Base-by-base conservation (phyloP, 2,888 invertebrate species). In the Enchytraeus crypticus region DNA sequence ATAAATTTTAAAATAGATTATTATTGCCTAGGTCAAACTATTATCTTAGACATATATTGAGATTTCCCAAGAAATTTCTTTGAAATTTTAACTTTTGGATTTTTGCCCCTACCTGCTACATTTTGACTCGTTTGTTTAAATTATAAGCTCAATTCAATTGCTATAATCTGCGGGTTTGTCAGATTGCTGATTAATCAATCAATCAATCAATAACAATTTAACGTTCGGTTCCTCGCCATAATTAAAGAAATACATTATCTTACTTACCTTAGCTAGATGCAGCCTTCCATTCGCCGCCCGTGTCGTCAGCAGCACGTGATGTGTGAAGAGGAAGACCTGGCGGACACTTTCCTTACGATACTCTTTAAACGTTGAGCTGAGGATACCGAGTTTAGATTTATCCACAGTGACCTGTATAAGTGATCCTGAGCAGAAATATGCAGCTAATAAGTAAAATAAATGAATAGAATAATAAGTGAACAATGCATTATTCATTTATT, bases 261-360 rank as follows among this genome's bases (percentile, higher is more conserved):
- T 14, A 38, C 70, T 64, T 63, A 79, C 79, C n/a, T 89, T 87
- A 46, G 87, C 85, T 23, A 92, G 83, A 78, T 90, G 91, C 21
- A 92, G 84, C 62, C 90, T 84, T 3, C 92, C 92, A 60, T 87
- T 90, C 1, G 89, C 85, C 0, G 88, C 86, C 71, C 83, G 83
- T 2, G 89, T 91, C 1, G 91, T 88, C 56, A 92, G 82, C 67
- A 92, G 86, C 68, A 92, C 83, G 78, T 92, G 90, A 82, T 91
- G 90, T 65, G 91, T 90, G 81, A 92, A 92, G 29, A 92, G 84
- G 76, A 90, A 92, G 67, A 91, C 91, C 76, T 92, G 91, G 0
- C 92, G 83, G 2, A 86, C 80, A 5, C 83, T 82, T 74, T 88
- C 88, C 71, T 86, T 86, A 71, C 87, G 87, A 11, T 74, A 72